These are phyloP conservation scores for Sorex fumeus DNA, from an alignment of 2,113 vertebrate species.

Conservation along the genomic window DNA sequence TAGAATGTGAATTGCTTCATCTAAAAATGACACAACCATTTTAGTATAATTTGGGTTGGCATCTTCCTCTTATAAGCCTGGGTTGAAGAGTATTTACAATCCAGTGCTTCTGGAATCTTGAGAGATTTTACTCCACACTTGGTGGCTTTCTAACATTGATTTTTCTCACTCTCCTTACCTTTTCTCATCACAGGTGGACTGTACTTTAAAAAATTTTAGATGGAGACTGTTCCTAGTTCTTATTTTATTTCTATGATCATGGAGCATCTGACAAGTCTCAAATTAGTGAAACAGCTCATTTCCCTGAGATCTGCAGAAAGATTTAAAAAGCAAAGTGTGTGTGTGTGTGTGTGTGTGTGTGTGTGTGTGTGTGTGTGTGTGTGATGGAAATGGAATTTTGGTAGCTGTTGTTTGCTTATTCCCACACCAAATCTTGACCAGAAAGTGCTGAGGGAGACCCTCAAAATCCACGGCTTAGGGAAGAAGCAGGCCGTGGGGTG, in stretches of 20 bases:
- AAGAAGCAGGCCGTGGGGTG: background rate
- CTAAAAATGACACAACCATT: constrained; percentile 50
- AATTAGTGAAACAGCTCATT: background rate
- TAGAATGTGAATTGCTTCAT: constrained; percentile 52
- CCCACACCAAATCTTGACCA: background rate
- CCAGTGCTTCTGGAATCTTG: constrained; percentile 7
- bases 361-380: too few relatives aligned
- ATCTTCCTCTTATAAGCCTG: constrained; percentile 55
- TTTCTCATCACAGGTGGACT: background rate
- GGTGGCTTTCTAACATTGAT: constrained; percentile 61
- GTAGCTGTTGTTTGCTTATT: background rate
- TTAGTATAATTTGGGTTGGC: constrained; percentile 7
- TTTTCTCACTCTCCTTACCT: constrained; percentile 33
- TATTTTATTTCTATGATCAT: constrained; percentile 43
- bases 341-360: too few relatives aligned
- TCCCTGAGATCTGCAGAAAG: background rate
- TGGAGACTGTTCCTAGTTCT: constrained; percentile 11
- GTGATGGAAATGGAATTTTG: too few relatives aligned
- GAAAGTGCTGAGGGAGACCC: background rate
- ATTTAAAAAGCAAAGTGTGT: background rate
- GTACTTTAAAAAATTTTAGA: constrained; percentile 37
- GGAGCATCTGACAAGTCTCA: background rate
- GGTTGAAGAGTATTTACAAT: constrained; percentile 65
- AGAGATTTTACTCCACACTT: constrained; percentile 53
- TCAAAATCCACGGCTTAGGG: background rate